Percentiles rank a stretch among this genome's conserved stretches.
phyloP scores from a whole-genome alignment of 2,113 vertebrate species.

The Arizona elegans region DNA sequence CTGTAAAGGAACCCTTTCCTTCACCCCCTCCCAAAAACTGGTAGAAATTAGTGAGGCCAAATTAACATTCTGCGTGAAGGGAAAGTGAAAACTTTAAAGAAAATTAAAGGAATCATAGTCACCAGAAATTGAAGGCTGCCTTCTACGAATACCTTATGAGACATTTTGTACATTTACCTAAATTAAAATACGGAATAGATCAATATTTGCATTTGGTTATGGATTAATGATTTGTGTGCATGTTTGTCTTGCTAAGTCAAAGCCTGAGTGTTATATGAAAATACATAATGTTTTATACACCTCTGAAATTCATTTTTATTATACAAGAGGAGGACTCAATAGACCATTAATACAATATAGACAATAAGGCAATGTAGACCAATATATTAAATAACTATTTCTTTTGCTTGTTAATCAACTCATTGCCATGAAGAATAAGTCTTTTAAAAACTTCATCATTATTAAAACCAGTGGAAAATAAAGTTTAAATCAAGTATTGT shows the following conservation, averaged over 20 bases:
- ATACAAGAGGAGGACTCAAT: slow-evolving; percentile 51
- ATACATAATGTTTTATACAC: slow-evolving; percentile 43
- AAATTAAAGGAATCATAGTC: background rate
- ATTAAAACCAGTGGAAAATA: background rate
- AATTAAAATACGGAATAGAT: background rate
- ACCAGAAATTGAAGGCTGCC: background rate
- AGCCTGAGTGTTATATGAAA: slow-evolving; percentile 25
- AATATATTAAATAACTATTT: slow-evolving; percentile 58
- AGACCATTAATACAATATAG: slow-evolving; percentile 48
- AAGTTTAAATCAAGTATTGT: background rate
- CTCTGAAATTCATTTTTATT: background rate
- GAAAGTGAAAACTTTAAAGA: background rate
- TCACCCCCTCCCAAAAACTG: background rate
- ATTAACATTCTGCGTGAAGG: background rate
- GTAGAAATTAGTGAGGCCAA: background rate
- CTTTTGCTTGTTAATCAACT: slow-evolving; percentile 56
- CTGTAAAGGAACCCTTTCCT: background rate
- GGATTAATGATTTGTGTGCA: background rate
- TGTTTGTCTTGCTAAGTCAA: background rate
- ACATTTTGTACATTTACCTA: background rate
- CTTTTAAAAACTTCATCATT: background rate
- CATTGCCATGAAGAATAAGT: slow-evolving; percentile 49
- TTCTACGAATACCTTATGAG: background rate
- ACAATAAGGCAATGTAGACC: slow-evolving; percentile 19
- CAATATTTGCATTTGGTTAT: slow-evolving; percentile 1